Evolutionary conservation across 2,888 invertebrate species (phyloP).

Genomic region (Cosmorhoe ocellata): DNA sequence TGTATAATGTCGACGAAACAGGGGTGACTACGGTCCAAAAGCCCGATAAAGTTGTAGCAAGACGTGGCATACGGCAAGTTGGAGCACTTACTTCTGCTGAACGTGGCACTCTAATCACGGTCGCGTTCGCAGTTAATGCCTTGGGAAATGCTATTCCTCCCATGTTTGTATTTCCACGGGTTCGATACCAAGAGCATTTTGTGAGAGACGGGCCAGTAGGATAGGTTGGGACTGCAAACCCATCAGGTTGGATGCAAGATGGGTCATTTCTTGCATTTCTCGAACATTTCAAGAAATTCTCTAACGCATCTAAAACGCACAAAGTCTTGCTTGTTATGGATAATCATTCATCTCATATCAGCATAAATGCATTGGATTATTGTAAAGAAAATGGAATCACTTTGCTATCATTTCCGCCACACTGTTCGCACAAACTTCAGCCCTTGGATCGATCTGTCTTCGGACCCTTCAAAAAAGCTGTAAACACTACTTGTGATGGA

Average conservation of each 20-base stretch:
- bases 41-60: conserved; percentile 33
- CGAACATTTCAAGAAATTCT: conserved; percentile 37
- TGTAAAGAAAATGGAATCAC: conserved; percentile 37
- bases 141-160: conserved; percentile 43
- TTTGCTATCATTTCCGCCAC: conserved; percentile 40
- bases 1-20: conserved; percentile 28
- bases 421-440: conserved; percentile 42
- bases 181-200: conserved; percentile 37
- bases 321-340: conserved; percentile 39
- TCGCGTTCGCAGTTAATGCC: conserved; percentile 44
- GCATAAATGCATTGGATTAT: conserved; percentile 15
- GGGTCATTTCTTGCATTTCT: conserved; percentile 35
- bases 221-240: conserved; percentile 35
- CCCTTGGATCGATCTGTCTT: conserved; percentile 38
- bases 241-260: conserved; percentile 42
- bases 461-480: conserved; percentile 40
- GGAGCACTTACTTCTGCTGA: conserved; percentile 51
- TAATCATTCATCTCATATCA: conserved; percentile 40
- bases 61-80: conserved; percentile 37
- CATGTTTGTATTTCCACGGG: conserved; percentile 40
- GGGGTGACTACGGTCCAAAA: conserved; percentile 38
- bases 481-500: conserved; percentile 36
- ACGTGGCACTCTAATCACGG: conserved; percentile 45
- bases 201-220: conserved; percentile 33
- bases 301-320: conserved; percentile 25